These are phyloP conservation scores for Tenthredo livida DNA, from an alignment of 2,888 invertebrate species.

Conservation along the genomic window DNA sequence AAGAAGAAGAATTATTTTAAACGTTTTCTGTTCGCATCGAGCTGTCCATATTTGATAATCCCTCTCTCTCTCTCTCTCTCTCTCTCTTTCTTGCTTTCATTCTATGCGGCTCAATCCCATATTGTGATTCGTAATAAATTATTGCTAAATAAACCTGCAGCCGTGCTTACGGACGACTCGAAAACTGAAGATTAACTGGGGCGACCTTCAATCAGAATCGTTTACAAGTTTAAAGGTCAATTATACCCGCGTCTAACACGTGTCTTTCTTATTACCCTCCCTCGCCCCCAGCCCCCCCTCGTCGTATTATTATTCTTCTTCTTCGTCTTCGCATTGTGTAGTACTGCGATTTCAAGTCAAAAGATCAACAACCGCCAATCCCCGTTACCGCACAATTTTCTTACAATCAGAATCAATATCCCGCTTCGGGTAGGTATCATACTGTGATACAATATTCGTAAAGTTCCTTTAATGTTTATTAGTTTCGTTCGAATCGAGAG, in stretches of 20 bases:
- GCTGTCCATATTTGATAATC: neutral
- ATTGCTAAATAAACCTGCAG: neutral
- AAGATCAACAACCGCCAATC: constrained; percentile 1
- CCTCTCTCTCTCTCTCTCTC: neutral
- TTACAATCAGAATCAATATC: neutral
- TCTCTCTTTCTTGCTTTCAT: neutral
- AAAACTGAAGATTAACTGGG: constrained; percentile 28
- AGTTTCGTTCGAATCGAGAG: neutral
- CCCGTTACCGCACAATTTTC: neutral
- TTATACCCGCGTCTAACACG: constrained; percentile 38
- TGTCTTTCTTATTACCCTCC: neutral
- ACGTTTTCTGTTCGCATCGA: neutral
- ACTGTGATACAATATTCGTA: no score
- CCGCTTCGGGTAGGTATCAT: no score
- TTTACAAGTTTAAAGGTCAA: constrained; percentile 50
- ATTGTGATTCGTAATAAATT: neutral
- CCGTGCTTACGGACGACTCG: neutral
- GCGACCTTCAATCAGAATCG: constrained; percentile 53
- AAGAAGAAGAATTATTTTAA: neutral
- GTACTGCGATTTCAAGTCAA: constrained; percentile 1
- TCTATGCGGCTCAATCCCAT: neutral
- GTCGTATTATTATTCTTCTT: no score
- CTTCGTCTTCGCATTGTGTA: neutral
- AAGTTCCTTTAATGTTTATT: neutral
- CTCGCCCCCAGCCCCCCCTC: neutral